Percentiles rank a stretch among this genome's conserved stretches.
Evolutionary conservation across 2,888 invertebrate species (phyloP).

Genomic region (Caenorhabditis virilis): DNA sequence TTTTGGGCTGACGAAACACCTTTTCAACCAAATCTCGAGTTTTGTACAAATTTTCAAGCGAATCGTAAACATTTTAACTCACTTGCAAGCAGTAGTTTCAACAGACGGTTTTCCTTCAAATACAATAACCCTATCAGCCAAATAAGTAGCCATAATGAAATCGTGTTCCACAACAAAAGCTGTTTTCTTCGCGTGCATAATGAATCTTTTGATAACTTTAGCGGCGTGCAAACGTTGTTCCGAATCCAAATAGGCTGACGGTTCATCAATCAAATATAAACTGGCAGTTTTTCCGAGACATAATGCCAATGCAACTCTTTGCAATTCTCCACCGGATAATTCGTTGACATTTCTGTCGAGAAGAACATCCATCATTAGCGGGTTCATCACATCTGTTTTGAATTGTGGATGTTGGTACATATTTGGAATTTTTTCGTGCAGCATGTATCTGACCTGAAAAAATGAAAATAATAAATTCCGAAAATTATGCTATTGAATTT

Average conservation of each 20-base stretch:
- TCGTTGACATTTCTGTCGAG: constrained; percentile 76
- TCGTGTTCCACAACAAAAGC: constrained; percentile 99
- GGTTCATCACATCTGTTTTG: constrained; percentile 95
- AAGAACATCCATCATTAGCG: constrained; percentile 64
- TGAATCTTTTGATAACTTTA: constrained; percentile 95
- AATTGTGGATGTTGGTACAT: constrained; percentile 97
- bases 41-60: no score
- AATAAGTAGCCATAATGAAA: constrained; percentile 99
- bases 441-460: constrained; percentile 79
- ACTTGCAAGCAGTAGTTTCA: constrained; percentile 83
- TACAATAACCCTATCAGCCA: constrained; percentile 95
- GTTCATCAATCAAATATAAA: constrained; percentile 97
- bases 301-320: constrained; percentile 91
- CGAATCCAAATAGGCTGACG: constrained; percentile 97
- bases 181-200: constrained; percentile 97
- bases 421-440: constrained; percentile 95
- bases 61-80: constrained; percentile 45
- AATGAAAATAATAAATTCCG: no score
- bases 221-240: constrained; percentile 99
- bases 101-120: constrained; percentile 94
- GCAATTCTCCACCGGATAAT: constrained; percentile 97
- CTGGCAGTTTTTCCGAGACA: constrained; percentile 98
- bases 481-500: no score
- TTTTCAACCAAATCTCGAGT: no score
- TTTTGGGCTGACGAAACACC: no score